Base-by-base conservation (phyloP, 2,113 vertebrate genomes). In the Tetraodon nigroviridis region DNA sequence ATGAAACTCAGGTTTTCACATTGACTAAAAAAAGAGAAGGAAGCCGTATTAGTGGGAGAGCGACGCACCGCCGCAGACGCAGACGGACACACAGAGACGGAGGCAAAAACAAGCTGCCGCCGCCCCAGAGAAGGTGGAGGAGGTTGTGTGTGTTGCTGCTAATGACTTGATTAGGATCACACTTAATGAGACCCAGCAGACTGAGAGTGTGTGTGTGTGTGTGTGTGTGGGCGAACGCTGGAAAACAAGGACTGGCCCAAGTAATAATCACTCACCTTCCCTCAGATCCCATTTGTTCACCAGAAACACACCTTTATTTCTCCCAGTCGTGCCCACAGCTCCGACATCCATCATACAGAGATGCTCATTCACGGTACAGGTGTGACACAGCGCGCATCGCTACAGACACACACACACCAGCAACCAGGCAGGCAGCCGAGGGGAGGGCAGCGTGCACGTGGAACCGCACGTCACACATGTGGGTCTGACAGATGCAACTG, bases 1-100 rank as follows among this genome's bases (percentile, higher is more conserved):
- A 73, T 71, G 68, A 83, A 80, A 74, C 80, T 91, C 87, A 91
- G 86, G 87, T 87, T 86, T 87, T 91, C 77, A 91, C 86, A 84
- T 91, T 89, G 61, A 91, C 89, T 91, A 82, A 73, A 89, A 46
- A 82, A 83, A 67, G 79, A 77, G 6, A 71, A 84, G 76, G 83
- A 79, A 78, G 74, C 11, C 11, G 0, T 52, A 77, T 85, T 80
- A 86, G 82, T 81, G 17, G 46, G 56, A 52, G 59, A 81, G 75
- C 66, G 69, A 41, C 44, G 60, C 63, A 59, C 61, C 58, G 11
- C 58, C 71, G 73, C 50, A 78, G 8, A 77, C 59, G 65, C 58
- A 71, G 69, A 67, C 76, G 69, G 74, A 78, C 67, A 59, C 45
- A 75, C 71, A 75, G 15, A 66, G 77, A 66, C 81, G 19, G 58